Base-by-base conservation (phyloP, 2,113 vertebrate genomes). In the Rafetus swinhoei region DNA sequence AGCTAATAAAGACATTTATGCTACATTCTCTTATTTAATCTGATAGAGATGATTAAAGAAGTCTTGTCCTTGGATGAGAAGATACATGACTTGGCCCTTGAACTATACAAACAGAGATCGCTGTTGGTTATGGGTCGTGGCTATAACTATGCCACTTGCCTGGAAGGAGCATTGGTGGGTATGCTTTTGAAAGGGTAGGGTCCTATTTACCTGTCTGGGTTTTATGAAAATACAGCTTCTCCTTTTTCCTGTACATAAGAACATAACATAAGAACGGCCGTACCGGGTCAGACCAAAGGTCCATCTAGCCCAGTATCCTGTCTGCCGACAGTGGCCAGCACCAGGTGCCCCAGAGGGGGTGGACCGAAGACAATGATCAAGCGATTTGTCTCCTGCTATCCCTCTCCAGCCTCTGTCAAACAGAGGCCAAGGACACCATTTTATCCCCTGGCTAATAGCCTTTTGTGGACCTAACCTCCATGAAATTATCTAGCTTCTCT, bases 51-150 rank as follows among this genome's bases (percentile, higher is more conserved):
- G 97, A 99, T 99, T 90, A 99, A 98, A 97, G 97, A 99, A 93
- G 99, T 99, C 27, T 91, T 99, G 93, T 93, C 97, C 2, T 97
- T 99, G 97, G 99, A 99, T 96, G 97, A 98, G 84, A 98, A 99
- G 95, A 99, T 99, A 92, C 99, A 99, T 3, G 96, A 97, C 84
- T 98, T 99, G 45, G 99, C 99, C 54, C 98, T 98, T 85, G 99
- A 99, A 89, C 98, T 99, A 69, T 99, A 99, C 96, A 97, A 99
- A 79, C 99, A 99, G 89, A 99, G 92, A 90, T 99, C 99, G 0
- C 98, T 99, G 52, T 97, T 99, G 94, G 99, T 99, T 81, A 99
- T 99, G 99, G 99, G 99, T 7, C 98, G 99, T 90, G 99, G 99
- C 12, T 99, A 99, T 97, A 99, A 99, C 97, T 99, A 99, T 0